Conservation (phyloP, 2,113 vertebrate genomes). For the Xyliphius kryptos region DNA sequence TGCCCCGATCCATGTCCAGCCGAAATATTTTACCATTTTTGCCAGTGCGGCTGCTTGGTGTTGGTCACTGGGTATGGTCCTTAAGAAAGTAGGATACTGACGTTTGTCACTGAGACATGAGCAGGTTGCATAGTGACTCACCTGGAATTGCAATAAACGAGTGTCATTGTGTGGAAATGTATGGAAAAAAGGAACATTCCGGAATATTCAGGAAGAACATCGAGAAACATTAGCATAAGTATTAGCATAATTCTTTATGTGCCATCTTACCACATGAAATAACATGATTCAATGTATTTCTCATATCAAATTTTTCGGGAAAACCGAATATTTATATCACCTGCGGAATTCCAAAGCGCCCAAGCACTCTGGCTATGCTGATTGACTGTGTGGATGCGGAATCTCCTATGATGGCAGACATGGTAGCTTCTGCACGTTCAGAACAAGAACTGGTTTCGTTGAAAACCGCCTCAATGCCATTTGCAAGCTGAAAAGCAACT, state of each 20-base stretch:
- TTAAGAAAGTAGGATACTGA: constrained; percentile 57
- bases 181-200: too few relatives aligned
- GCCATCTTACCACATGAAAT: too few relatives aligned
- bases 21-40: too few relatives aligned
- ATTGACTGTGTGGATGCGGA: constrained; percentile 60
- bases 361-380: constrained; percentile 51
- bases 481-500: constrained; percentile 51
- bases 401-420: constrained; percentile 51
- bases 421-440: constrained; percentile 28
- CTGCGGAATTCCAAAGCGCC: constrained; percentile 57
- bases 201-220: too few relatives aligned
- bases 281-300: too few relatives aligned
- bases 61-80: constrained; percentile 64
- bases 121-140: constrained; percentile 68
- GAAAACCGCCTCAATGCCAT: constrained; percentile 39
- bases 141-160: too few relatives aligned
- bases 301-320: too few relatives aligned
- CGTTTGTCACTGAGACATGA: constrained; percentile 59
- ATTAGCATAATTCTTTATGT: too few relatives aligned
- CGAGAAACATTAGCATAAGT: too few relatives aligned
- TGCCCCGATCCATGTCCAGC: too few relatives aligned
- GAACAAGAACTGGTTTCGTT: constrained; percentile 23
- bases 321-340: too few relatives aligned
- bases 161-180: too few relatives aligned
- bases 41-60: constrained; percentile 59